A percentile compares a stretch with the other conserved stretches of the same genome.
phyloP scores from a whole-genome alignment of 2,888 invertebrate species.

The Drosophila borborema region DNA sequence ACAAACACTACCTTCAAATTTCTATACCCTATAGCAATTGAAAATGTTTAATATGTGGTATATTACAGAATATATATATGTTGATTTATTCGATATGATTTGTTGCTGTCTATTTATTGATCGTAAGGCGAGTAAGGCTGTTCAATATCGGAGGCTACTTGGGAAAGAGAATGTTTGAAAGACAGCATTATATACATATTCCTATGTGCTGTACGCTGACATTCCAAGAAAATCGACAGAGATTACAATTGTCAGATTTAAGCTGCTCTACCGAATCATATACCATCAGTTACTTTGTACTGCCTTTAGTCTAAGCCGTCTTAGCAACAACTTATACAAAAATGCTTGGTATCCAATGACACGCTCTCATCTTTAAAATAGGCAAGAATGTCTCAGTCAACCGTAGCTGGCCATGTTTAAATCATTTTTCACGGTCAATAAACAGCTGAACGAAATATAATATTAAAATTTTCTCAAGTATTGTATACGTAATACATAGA shows the following conservation, averaged over 20 bases:
- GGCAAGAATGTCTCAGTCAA: too few species aligned
- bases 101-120: constrained; percentile 77
- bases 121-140: constrained; percentile 60
- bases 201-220: background rate
- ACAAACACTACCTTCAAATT: constrained; percentile 60
- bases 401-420: too few species aligned
- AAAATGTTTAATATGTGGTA: background rate
- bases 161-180: background rate
- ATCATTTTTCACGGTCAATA: too few species aligned
- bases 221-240: constrained; percentile 24
- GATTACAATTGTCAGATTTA: constrained; percentile 13
- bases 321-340: constrained; percentile 7
- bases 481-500: too few species aligned
- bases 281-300: constrained; percentile 17
- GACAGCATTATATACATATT: constrained; percentile 14
- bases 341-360: background rate
- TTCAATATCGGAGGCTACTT: constrained; percentile 58
- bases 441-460: too few species aligned
- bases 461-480: too few species aligned
- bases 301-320: constrained; percentile 26
- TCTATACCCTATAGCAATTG: constrained; percentile 3
- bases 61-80: background rate
- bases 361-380: too few species aligned
- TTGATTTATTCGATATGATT: background rate
- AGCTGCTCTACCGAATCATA: constrained; percentile 30